These are phyloP conservation scores for Gadus chalcogrammus DNA, from an alignment of 2,113 vertebrate species.

Conservation along the genomic window DNA sequence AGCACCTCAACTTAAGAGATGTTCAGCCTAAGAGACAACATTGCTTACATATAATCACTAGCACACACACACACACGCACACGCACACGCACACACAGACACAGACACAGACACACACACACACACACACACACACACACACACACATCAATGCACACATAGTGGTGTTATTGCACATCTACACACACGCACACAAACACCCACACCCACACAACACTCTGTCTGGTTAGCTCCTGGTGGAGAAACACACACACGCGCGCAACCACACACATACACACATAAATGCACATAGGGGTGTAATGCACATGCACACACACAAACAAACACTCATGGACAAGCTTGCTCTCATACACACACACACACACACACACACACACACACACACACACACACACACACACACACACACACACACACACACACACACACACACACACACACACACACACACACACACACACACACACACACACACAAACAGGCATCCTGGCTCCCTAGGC, in stretches of 20 bases:
- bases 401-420: constrained; percentile 6
- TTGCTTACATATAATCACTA: constrained; percentile 6
- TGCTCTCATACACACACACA: constrained; percentile 4
- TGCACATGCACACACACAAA: too few species aligned
- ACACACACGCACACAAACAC: constrained; percentile 8
- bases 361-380: constrained; percentile 7
- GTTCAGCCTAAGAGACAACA: background rate
- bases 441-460: constrained; percentile 7
- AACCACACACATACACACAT: background rate
- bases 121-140: constrained; percentile 3
- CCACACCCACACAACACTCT: constrained; percentile 37
- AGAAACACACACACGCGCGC: constrained; percentile 12
- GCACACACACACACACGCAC: constrained; percentile 20
- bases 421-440: too few species aligned
- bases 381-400: constrained; percentile 5
- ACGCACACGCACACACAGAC: constrained; percentile 13
- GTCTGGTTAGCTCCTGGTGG: constrained; percentile 45
- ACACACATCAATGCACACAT: background rate
- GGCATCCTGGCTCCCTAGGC: constrained; percentile 35
- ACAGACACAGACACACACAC: background rate
- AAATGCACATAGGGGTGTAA: background rate
- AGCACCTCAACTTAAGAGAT: too few species aligned
- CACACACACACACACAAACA: constrained; percentile 4
- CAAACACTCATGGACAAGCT: constrained; percentile 1
- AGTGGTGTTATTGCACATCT: background rate